Percentiles rank a stretch among this genome's conserved stretches.
phyloP scores from a whole-genome alignment of 2,888 invertebrate genomes.

The Apotomis turbidana region DNA sequence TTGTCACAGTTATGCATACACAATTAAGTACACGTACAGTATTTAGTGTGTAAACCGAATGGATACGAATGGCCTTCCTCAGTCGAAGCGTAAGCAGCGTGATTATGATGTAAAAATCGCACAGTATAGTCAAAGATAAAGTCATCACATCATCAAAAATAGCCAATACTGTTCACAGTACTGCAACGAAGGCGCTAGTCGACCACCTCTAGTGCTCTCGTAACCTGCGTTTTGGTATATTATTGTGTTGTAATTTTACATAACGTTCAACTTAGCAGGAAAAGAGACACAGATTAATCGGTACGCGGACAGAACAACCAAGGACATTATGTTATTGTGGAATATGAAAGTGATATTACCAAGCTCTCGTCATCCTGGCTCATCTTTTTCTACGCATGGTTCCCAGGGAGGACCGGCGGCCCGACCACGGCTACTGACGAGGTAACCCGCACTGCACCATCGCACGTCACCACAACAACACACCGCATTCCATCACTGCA shows the following conservation, averaged over 20 bases:
- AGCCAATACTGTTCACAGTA: slow-evolving; percentile 52
- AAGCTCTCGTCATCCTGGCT: slow-evolving; percentile 89
- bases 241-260: slow-evolving; percentile 8
- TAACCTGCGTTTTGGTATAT: slow-evolving; percentile 27
- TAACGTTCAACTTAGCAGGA: slow-evolving; percentile 15
- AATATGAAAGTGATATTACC: slow-evolving; percentile 82
- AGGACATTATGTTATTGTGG: slow-evolving; percentile 13
- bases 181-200: slow-evolving; percentile 30
- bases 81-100: slow-evolving; percentile 40
- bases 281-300: slow-evolving; percentile 6
- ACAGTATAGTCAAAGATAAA: slow-evolving; percentile 58
- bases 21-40: neutral
- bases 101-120: slow-evolving; percentile 52
- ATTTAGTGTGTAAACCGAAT: slow-evolving; percentile 11
- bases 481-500: slow-evolving; percentile 83
- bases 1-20: neutral
- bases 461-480: slow-evolving; percentile 78
- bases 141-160: slow-evolving; percentile 78
- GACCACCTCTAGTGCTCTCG: slow-evolving; percentile 20
- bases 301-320: slow-evolving; percentile 5
- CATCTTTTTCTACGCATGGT: slow-evolving; percentile 89
- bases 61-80: slow-evolving; percentile 54
- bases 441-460: slow-evolving; percentile 75
- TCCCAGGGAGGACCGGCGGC: slow-evolving; percentile 73
- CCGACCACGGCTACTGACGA: slow-evolving; percentile 66